Conservation (phyloP, 2,888 invertebrate species). For the Pardosa pseudoannulata region DNA sequence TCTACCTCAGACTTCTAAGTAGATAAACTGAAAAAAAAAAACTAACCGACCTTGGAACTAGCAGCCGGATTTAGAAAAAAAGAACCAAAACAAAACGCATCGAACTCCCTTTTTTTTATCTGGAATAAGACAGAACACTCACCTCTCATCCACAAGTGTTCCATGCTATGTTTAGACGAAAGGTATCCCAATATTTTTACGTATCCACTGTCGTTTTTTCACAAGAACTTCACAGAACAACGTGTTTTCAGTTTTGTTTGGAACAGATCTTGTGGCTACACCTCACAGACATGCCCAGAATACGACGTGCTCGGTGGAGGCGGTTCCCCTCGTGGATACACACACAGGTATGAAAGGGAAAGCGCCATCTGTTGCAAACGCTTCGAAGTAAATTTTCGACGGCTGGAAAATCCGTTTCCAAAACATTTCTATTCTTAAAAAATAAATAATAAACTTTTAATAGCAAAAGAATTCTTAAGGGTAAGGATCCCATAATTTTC, state of each 20-base stretch:
- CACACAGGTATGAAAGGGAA: not conserved
- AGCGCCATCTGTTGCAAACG: not conserved
- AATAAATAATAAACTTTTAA: too few species aligned
- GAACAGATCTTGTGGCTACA: not conserved
- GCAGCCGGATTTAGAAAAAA: conserved; percentile 11
- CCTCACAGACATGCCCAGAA: not conserved
- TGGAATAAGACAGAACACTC: not conserved
- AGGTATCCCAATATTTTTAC: not conserved
- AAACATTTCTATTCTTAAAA: too few species aligned
- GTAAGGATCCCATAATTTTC: too few species aligned
- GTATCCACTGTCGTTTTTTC: not conserved
- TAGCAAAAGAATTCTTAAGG: too few species aligned
- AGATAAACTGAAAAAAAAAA: not conserved
- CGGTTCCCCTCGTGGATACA: not conserved
- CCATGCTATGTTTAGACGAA: not conserved
- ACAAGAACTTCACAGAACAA: not conserved
- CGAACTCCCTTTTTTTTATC: not conserved
- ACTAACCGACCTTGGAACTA: conserved; percentile 11
- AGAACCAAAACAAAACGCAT: not conserved
- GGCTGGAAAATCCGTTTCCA: too few species aligned
- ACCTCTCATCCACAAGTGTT: not conserved
- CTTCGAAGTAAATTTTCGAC: too few species aligned
- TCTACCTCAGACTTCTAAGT: not conserved
- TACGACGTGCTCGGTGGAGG: not conserved
- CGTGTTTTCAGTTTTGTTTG: conserved; percentile 3